Percentiles rank a stretch among this genome's conserved stretches.
These are phyloP conservation scores for Drosophila watanabei DNA, from an alignment of 1,140 invertebrate species.

Conservation along the genomic window DNA sequence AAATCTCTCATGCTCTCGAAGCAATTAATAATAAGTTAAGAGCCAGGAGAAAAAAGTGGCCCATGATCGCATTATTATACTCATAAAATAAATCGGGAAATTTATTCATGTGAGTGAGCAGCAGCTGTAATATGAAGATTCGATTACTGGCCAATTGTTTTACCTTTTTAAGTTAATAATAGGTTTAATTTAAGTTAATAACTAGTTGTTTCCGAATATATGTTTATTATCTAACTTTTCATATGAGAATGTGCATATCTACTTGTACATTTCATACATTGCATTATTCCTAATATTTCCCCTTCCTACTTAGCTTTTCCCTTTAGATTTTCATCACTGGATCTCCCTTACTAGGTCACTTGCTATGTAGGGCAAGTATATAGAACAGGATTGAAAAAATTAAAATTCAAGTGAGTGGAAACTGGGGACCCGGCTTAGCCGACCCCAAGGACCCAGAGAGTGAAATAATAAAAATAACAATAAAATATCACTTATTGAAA, in stretches of 20 bases:
- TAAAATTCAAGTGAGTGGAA: slow-evolving; percentile 22
- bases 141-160: neutral
- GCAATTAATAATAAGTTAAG: slow-evolving; percentile 55
- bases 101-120: slow-evolving; percentile 13
- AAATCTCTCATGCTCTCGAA: slow-evolving; percentile 25
- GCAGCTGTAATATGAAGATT: neutral
- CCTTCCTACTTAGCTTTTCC: neutral
- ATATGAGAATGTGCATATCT: neutral
- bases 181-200: neutral
- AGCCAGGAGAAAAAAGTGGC: slow-evolving; percentile 16
- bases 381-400: slow-evolving; percentile 9
- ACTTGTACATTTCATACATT: neutral
- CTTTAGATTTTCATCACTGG: neutral
- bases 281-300: neutral
- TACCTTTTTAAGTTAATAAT: neutral
- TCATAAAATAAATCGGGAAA: neutral
- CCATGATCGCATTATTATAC: slow-evolving; percentile 13
- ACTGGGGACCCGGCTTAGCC: slow-evolving; percentile 12
- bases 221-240: neutral
- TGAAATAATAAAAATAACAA: slow-evolving; percentile 34
- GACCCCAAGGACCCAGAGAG: slow-evolving; percentile 17
- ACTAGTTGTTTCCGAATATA: neutral
- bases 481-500: slow-evolving; percentile 50
- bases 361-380: slow-evolving; percentile 27
- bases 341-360: slow-evolving; percentile 15